Evolutionary conservation across 2,888 invertebrate species (phyloP).

Genomic region (Pegoplata infirma): DNA sequence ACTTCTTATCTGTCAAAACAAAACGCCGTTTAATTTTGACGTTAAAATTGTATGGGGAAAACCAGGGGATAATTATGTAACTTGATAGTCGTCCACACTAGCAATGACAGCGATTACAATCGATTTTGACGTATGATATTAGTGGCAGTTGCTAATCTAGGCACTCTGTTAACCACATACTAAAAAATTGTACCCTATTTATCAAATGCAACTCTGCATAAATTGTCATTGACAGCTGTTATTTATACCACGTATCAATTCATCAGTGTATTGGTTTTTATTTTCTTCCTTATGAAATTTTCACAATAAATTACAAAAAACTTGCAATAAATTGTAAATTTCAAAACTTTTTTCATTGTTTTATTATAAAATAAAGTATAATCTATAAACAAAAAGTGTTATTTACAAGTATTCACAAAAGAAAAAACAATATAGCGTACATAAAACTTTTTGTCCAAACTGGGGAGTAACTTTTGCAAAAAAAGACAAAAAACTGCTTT

Average conservation of each 20-base stretch:
- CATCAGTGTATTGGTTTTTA: constrained; percentile 41
- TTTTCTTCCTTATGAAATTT: neutral
- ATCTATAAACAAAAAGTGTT: neutral
- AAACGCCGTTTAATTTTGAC: too few relatives aligned
- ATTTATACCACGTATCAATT: constrained; percentile 56
- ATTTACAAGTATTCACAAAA: neutral
- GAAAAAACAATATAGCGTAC: neutral
- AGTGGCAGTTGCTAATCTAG: too few relatives aligned
- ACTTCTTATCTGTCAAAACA: too few relatives aligned
- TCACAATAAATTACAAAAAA: constrained; percentile 1
- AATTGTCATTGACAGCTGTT: constrained; percentile 51
- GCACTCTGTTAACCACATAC: too few relatives aligned
- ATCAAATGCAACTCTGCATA: neutral
- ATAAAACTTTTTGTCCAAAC: neutral
- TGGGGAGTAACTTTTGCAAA: constrained; percentile 13
- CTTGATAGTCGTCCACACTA: too few relatives aligned
- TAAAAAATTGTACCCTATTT: neutral
- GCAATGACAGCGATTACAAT: too few relatives aligned
- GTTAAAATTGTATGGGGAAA: too few relatives aligned
- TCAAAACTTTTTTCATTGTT: neutral
- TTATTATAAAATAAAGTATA: neutral
- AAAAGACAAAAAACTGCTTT: constrained; percentile 9
- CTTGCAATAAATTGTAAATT: neutral
- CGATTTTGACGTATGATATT: too few relatives aligned
- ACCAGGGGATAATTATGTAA: too few relatives aligned